Evolutionary conservation across 2,888 invertebrate genomes (phyloP), one percentile per base, ranked within the genome.

Genomic region (Ditula angustiorana): DNA sequence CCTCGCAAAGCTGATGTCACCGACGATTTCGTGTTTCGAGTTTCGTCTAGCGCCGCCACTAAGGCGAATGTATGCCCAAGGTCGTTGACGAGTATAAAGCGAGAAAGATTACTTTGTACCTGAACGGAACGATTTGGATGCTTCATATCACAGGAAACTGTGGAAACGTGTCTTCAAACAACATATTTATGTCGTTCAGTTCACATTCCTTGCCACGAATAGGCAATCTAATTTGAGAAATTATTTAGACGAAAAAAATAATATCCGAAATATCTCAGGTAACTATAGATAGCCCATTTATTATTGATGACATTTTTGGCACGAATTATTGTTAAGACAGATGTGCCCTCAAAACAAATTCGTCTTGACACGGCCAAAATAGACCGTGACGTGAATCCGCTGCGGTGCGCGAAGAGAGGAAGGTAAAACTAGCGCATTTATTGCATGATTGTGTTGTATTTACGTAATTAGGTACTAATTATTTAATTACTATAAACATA

Each of bases 311-410:
- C 16, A 41, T 59, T 53, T 35, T 59, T 64, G 64, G 64, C 64
- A 64, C 64, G 35, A 35, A 19, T 35, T 52, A 21, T 35, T 53
- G 47, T 35, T 23, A 28, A 46, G 59, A 52, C 58, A 64, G 58
- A 64, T 53, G 64, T 44, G 64, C 35, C 64, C 64, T 59, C 64
- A 66, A 56, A 66, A 61, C 60, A 55, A 26, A 60, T 65, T 60
- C 55, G 44, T 57, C 60, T 55, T 61, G 53, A 49, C 56, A 26
- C 19, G 19, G 8, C 55, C 13, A 55, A 49, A 66, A 60, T 60
- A 66, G 55, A 28, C 41, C 30, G 50, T 66, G 55, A 60, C 65
- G 60, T 21, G 56, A 13, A 50, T 33, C 35, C 53, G 26, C 19
- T n/a, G n/a, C n/a, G n/a, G 23, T 35, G 47, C 30, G 52, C 35